A percentile compares a stretch with the other conserved stretches of the same genome.
phyloP scores from a whole-genome alignment of 2,797 vertebrate genomes.

The Natrix natrix region DNA sequence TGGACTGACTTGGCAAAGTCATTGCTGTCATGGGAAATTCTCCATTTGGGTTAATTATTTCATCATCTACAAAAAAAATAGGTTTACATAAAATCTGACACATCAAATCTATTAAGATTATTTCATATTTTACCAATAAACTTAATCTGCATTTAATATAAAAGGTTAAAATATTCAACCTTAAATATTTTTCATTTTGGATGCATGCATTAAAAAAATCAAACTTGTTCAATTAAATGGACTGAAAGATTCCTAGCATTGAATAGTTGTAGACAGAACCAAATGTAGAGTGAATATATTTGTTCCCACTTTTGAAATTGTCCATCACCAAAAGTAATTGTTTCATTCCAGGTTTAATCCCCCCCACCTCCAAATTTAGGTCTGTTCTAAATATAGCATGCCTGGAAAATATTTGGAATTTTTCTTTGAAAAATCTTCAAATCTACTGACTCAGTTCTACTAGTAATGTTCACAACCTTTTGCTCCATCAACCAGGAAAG shows the following conservation, averaged over 20 bases:
- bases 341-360: neutral
- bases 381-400: neutral
- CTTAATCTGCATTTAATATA: neutral
- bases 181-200: neutral
- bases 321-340: neutral
- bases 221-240: neutral
- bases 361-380: neutral
- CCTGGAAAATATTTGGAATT: neutral
- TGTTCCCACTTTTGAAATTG: neutral
- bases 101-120: neutral
- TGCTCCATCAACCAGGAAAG: neutral
- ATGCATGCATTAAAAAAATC: neutral
- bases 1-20: constrained; percentile 88
- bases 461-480: neutral
- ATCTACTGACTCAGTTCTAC: neutral
- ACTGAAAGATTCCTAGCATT: neutral
- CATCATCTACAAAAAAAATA: constrained; percentile 72
- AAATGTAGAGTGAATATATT: neutral
- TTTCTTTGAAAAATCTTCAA: neutral
- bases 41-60: constrained; percentile 55
- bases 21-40: constrained; percentile 78
- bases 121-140: neutral
- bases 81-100: neutral
- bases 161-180: neutral
- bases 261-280: neutral